A percentile compares a stretch with the other conserved stretches of the same genome.
Conservation (phyloP, 1,140 invertebrate genomes). For the Ericerus pela region DNA sequence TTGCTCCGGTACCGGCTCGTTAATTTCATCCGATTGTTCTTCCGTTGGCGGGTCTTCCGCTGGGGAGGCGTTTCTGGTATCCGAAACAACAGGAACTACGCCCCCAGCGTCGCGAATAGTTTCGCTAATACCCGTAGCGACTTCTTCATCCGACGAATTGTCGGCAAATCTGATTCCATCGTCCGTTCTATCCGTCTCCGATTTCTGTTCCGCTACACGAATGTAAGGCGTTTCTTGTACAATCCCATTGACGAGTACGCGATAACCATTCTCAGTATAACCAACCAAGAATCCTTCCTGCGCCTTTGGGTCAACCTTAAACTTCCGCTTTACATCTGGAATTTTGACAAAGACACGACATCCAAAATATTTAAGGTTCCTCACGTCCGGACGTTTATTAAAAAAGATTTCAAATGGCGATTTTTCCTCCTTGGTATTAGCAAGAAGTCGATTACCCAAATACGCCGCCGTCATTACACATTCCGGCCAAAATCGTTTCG, state of each 20-base stretch:
- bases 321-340: background rate
- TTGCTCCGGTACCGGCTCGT: too few species aligned
- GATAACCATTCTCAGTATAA: background rate
- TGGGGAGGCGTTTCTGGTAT: background rate
- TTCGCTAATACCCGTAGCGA: background rate
- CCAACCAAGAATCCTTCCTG: background rate
- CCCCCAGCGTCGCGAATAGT: background rate
- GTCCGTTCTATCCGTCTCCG: background rate
- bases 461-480: conserved; percentile 17
- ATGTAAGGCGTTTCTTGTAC: background rate
- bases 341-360: background rate
- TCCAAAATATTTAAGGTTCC: conserved; percentile 13
- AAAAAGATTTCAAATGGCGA: conserved; percentile 25
- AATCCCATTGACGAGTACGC: background rate
- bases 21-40: background rate
- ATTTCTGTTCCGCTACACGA: too few species aligned
- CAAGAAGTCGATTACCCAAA: conserved; percentile 15
- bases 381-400: conserved; percentile 19
- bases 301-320: conserved; percentile 18
- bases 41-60: background rate
- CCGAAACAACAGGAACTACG: background rate
- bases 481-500: conserved; percentile 10
- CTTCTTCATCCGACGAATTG: background rate
- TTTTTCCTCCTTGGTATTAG: conserved; percentile 28
- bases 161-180: background rate